Evolutionary conservation across 2,888 invertebrate genomes (phyloP).

Genomic region (Exocentrus adspersus): DNA sequence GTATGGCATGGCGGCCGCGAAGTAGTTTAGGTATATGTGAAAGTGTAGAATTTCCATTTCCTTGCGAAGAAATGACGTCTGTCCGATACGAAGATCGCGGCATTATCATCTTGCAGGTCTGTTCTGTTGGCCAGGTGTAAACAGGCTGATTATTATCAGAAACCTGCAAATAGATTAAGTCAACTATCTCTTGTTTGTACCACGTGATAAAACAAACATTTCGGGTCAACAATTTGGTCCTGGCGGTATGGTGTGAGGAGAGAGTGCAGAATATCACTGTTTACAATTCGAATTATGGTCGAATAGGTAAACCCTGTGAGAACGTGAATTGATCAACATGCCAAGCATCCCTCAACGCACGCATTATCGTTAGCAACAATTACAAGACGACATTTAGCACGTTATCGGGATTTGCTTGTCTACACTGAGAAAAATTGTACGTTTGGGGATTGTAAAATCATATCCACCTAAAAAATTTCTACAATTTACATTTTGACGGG

Average conservation of each 20-base stretch:
- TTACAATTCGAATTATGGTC: conserved; percentile 56
- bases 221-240: conserved; percentile 55
- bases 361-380: conserved; percentile 47
- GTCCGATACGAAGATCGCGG: background rate
- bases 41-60: too few species aligned
- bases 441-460: background rate
- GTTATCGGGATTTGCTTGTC: conserved; percentile 27
- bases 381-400: conserved; percentile 46
- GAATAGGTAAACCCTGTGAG: conserved; percentile 56
- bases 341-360: conserved; percentile 45
- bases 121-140: conserved; percentile 35
- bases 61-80: too few species aligned
- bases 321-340: conserved; percentile 57
- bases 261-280: conserved; percentile 53
- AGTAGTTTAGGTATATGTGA: too few species aligned
- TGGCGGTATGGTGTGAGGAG: conserved; percentile 45
- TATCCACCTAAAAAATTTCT: too few species aligned
- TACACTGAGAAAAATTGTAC: background rate
- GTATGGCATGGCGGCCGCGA: too few species aligned
- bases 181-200: conserved; percentile 52
- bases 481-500: too few species aligned
- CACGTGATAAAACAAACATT: conserved; percentile 56
- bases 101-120: background rate
- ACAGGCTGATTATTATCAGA: conserved; percentile 46
- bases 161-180: conserved; percentile 50